These are phyloP conservation scores for Drosophila lacertosa DNA, from an alignment of 1,140 invertebrate genomes.

Conservation along the genomic window DNA sequence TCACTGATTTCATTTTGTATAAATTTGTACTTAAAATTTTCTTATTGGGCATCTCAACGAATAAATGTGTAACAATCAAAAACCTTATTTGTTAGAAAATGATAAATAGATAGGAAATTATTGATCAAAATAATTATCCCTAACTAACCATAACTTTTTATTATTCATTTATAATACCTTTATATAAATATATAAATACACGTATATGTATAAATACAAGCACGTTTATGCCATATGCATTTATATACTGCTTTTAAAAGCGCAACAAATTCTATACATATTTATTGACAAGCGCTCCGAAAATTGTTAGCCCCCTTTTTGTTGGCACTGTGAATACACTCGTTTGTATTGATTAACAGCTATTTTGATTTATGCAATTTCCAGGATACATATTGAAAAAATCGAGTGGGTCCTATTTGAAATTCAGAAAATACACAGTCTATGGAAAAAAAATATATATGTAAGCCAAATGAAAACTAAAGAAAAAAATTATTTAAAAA, in stretches of 20 bases:
- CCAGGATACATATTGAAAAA: neutral
- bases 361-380: slow-evolving; percentile 50
- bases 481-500: slow-evolving; percentile 21
- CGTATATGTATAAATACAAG: too few relatives aligned
- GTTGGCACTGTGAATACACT: slow-evolving; percentile 11
- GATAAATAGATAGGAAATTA: too few relatives aligned
- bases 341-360: slow-evolving; percentile 47
- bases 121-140: too few relatives aligned
- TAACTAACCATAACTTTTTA: too few relatives aligned
- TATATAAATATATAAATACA: neutral
- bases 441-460: slow-evolving; percentile 1
- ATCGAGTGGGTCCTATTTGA: neutral
- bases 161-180: too few relatives aligned
- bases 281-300: slow-evolving; percentile 15
- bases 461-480: slow-evolving; percentile 16
- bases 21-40: neutral
- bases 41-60: too few relatives aligned
- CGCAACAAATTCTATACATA: slow-evolving; percentile 1
- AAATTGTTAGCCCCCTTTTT: slow-evolving; percentile 4
- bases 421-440: neutral
- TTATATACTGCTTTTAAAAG: slow-evolving; percentile 10
- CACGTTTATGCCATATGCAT: neutral
- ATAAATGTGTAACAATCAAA: too few relatives aligned
- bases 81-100: too few relatives aligned
- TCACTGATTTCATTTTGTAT: neutral